Evolutionary conservation across 2,888 invertebrate genomes (phyloP).

Genomic region (Lumbricus terrestris): DNA sequence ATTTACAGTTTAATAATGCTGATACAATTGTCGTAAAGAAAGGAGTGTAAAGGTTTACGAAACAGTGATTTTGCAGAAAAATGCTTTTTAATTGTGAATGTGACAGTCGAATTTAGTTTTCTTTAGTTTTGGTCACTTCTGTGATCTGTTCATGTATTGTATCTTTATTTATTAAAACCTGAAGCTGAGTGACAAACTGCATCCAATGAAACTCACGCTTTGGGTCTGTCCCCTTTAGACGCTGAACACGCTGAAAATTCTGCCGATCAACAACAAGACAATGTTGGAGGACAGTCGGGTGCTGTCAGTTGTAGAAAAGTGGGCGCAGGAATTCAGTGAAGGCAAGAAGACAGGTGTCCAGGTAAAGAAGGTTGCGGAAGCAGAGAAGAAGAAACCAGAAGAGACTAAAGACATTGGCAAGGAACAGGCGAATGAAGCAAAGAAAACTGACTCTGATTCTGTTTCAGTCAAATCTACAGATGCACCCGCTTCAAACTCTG

Average conservation of each 20-base stretch:
- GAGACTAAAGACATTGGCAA: neutral
- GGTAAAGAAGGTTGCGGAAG: conserved; percentile 10
- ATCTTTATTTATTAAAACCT: too few relatives aligned
- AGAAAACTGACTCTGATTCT: neutral
- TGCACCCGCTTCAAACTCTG: neutral
- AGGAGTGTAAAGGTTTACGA: neutral
- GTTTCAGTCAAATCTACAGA: conserved; percentile 7
- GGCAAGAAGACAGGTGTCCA: conserved; percentile 13
- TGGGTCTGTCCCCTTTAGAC: conserved; percentile 63
- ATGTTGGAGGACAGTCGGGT: conserved; percentile 90
- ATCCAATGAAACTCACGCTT: too few relatives aligned
- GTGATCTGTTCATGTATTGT: neutral
- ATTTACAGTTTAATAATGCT: too few relatives aligned
- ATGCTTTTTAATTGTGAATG: neutral
- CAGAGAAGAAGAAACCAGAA: conserved; percentile 7
- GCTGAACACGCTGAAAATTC: conserved; percentile 76
- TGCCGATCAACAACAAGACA: conserved; percentile 90
- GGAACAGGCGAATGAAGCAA: neutral
- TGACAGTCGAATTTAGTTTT: neutral
- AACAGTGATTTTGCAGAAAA: neutral
- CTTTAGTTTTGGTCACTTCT: neutral
- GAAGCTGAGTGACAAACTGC: too few relatives aligned
- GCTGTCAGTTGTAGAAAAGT: conserved; percentile 78
- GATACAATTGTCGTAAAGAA: neutral
- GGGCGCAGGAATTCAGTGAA: conserved; percentile 64